Percentiles rank a stretch among this genome's conserved stretches.
These are phyloP conservation scores for Vespertilio murinus DNA, from an alignment of 2,797 vertebrate species.

Conservation along the genomic window DNA sequence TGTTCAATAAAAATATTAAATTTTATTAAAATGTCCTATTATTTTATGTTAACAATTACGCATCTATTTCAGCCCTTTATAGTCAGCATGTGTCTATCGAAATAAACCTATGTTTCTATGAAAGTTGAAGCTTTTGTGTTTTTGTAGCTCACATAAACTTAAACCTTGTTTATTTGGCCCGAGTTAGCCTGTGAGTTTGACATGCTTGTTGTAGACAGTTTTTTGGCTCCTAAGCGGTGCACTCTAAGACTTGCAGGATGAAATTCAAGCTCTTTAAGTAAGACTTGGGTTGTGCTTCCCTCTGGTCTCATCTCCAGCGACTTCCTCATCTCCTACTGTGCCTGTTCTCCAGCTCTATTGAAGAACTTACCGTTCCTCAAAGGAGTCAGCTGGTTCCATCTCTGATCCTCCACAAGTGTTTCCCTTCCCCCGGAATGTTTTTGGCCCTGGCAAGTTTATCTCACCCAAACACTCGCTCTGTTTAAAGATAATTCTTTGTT, in stretches of 20 bases:
- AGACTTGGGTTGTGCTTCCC: not conserved
- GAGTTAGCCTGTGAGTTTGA: too few relatives aligned
- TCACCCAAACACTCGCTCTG: not conserved
- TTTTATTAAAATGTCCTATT: too few relatives aligned
- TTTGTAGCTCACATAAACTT: too few relatives aligned
- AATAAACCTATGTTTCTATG: too few relatives aligned
- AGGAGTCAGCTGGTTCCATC: not conserved
- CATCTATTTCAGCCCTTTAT: too few relatives aligned
- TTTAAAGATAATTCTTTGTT: conserved; percentile 41
- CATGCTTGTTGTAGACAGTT: not conserved
- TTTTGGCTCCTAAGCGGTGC: not conserved
- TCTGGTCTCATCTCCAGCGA: not conserved
- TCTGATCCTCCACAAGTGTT: not conserved
- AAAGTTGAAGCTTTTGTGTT: too few relatives aligned
- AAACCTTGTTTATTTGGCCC: too few relatives aligned
- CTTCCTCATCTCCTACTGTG: not conserved
- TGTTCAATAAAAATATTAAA: too few relatives aligned
- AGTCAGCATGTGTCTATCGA: too few relatives aligned
- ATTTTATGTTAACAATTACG: too few relatives aligned
- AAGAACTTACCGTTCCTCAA: not conserved
- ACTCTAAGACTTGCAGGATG: not conserved
- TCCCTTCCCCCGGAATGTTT: conserved; percentile 8
- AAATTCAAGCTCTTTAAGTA: not conserved
- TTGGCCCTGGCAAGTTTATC: not conserved
- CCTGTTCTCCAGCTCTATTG: not conserved